Evolutionary conservation across 2,888 invertebrate species (phyloP), one percentile per base, ranked within the genome.

Genomic region (Melolontha melolontha): DNA sequence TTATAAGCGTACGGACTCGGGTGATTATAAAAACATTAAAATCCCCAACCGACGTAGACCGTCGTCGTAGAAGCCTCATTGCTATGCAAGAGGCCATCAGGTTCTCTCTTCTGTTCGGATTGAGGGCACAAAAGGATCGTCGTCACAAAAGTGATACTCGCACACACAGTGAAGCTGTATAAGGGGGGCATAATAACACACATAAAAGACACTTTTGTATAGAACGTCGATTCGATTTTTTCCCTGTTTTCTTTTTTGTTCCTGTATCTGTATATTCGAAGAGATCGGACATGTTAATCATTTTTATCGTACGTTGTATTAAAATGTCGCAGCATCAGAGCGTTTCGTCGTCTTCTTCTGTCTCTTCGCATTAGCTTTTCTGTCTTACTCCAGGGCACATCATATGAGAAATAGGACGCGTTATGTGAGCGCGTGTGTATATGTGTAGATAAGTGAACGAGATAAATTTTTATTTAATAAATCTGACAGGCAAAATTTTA

Each of bases 11-110:
- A 27, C 59, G 64, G 67, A 69, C 67, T 55, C 57, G 76, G 76
- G 77, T 82, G 82, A 83, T 83, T 83, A 82, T 83, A 83, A 83
- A 83, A 83, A 83, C 82, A 83, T 83, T 82, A 82, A 82, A 82
- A 82, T 82, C 81, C 76, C 75, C 73, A 78, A 62, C 59, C 59
- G 44, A 22, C 42, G 59, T 62, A 57, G 57, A 57, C 57, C 42
- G 22, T 57, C 57, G 47, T 77, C 76, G 74, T 75, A 74, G 75
- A 75, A 74, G 72, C 73, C 81, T 82, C 80, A 82, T 82, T 82
- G 81, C 77, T 81, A 82, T 82, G 82, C 82, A 81, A 82, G 81
- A 79, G 79, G 66, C 78, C 78, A 77, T 76, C 79, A 57, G 57
- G 59, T 62, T 34, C 47, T 62, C 57, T 57, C 59, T 62, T 62